These are phyloP conservation scores for Hyperoplus lanceolatus DNA, from an alignment of 2,797 vertebrate species.

Conservation along the genomic window DNA sequence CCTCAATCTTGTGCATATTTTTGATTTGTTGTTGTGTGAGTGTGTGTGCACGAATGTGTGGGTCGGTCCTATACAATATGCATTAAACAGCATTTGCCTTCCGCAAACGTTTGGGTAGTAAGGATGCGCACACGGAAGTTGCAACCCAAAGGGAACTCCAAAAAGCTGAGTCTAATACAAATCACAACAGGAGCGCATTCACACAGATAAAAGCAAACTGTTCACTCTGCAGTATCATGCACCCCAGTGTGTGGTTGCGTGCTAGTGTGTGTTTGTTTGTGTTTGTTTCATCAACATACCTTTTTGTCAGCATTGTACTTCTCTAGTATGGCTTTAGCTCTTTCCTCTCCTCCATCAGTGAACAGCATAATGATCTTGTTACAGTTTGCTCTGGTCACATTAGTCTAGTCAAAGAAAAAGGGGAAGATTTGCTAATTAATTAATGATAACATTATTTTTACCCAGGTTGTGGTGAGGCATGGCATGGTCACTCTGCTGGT, in stretches of 20 bases:
- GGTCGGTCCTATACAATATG: conserved; percentile 17
- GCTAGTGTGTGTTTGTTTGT: conserved; percentile 12
- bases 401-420: conserved; percentile 81
- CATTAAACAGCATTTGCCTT: conserved; percentile 35
- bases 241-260: not conserved
- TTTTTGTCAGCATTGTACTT: conserved; percentile 95
- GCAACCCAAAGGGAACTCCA: conserved; percentile 51
- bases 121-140: conserved; percentile 45
- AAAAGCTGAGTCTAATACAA: conserved; percentile 59
- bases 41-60: not conserved
- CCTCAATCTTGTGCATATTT: not conserved
- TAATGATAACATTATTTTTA: not conserved
- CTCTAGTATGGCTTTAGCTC: conserved; percentile 94
- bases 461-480: not conserved
- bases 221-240: conserved; percentile 17
- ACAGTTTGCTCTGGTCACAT: conserved; percentile 97
- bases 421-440: not conserved
- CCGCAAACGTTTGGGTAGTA: conserved; percentile 37
- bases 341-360: conserved; percentile 98
- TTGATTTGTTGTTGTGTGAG: not conserved
- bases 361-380: conserved; percentile 99
- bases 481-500: not conserved
- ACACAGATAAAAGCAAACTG: conserved; percentile 41
- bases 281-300: conserved; percentile 77
- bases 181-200: conserved; percentile 16